phyloP scores from a whole-genome alignment of 2,113 vertebrate genomes.

The Capricornis sumatraensis region DNA sequence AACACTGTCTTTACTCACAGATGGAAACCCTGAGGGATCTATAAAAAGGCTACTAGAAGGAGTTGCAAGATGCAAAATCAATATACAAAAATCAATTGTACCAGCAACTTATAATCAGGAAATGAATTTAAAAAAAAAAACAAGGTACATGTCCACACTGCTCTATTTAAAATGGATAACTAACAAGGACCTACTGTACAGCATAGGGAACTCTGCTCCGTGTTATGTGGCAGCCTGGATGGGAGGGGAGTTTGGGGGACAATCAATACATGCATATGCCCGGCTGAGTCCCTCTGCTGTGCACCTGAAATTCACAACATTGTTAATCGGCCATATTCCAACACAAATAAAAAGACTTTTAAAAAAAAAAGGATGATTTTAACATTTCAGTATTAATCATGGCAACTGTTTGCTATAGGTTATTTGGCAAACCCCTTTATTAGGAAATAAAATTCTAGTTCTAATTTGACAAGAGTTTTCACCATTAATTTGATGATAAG shows the following conservation, averaged over 20 bases:
- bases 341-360: background rate
- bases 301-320: background rate
- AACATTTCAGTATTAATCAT: background rate
- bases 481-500: background rate
- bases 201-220: background rate
- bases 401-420: background rate
- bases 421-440: background rate
- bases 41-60: background rate
- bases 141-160: background rate
- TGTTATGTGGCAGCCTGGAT: background rate
- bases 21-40: rapidly evolving
- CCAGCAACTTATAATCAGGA: background rate
- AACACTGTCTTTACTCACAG: background rate
- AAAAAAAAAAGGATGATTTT: background rate
- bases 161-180: background rate
- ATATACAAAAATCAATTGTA: background rate
- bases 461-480: background rate
- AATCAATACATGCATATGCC: background rate
- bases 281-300: background rate
- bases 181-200: background rate
- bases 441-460: background rate
- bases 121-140: background rate
- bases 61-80: background rate
- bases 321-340: background rate
- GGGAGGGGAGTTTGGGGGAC: background rate